These are phyloP conservation scores for Sphecodes monilicornis DNA, from an alignment of 2,888 invertebrate species.

Conservation along the genomic window DNA sequence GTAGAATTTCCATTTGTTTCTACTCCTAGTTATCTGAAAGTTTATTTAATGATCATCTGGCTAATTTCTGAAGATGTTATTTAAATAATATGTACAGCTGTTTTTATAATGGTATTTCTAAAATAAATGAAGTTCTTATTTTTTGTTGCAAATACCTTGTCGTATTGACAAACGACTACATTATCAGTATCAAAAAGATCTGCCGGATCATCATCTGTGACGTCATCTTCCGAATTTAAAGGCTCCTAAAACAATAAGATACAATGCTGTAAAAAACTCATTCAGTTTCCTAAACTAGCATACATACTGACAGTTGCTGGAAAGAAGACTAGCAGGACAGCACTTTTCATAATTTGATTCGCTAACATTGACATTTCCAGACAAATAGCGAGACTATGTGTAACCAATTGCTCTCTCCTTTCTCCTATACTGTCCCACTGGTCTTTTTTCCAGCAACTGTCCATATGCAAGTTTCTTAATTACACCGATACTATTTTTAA, in stretches of 20 bases:
- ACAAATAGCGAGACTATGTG: neutral
- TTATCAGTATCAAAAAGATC: constrained; percentile 99
- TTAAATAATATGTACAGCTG: neutral
- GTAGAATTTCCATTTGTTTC: constrained; percentile 99
- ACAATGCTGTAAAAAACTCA: neutral
- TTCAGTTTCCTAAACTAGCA: neutral
- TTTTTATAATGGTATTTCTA: neutral
- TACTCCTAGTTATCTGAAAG: constrained; percentile 95
- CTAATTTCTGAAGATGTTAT: neutral
- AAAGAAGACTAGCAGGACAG: neutral
- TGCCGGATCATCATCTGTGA: constrained; percentile 97
- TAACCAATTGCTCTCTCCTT: neutral
- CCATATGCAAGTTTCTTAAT: neutral
- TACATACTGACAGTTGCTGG: neutral
- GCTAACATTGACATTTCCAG: neutral
- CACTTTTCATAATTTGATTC: neutral
- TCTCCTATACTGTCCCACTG: neutral
- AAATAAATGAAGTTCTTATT: constrained; percentile 3
- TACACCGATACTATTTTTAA: neutral
- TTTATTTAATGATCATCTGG: neutral
- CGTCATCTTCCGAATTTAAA: constrained; percentile 98
- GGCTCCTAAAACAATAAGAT: constrained; percentile 89
- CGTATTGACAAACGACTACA: constrained; percentile 99
- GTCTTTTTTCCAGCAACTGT: neutral
- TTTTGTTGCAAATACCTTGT: constrained; percentile 89